phyloP scores from a whole-genome alignment of 2,113 vertebrate species.

The Tyto alba region DNA sequence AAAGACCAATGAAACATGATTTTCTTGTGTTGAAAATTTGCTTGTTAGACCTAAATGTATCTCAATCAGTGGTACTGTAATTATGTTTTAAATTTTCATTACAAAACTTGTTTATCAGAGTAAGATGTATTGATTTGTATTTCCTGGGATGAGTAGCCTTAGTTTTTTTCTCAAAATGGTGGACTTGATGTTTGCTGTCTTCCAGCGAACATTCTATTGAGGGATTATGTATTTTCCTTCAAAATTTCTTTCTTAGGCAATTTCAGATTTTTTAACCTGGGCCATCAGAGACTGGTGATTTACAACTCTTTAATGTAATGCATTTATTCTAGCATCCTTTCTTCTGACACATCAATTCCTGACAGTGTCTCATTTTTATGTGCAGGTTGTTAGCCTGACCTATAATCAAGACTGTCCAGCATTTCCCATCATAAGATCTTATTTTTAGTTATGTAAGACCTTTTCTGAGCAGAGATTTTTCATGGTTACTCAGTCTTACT shows the following conservation, averaged over 20 bases:
- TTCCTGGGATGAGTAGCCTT: not conserved
- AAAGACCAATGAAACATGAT: not conserved
- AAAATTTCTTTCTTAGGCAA: not conserved
- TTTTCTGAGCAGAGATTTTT: not conserved
- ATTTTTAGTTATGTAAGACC: not conserved
- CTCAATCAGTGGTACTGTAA: not conserved
- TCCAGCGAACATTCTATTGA: not conserved
- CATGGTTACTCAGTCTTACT: not conserved
- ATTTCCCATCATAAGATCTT: not conserved
- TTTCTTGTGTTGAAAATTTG: not conserved
- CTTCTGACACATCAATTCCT: not conserved
- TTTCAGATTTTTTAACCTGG: not conserved
- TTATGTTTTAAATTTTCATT: slow-evolving; percentile 31
- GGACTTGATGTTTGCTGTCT: not conserved
- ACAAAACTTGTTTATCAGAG: not conserved
- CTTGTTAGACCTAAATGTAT: not conserved
- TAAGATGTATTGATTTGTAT: slow-evolving; percentile 9
- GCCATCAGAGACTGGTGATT: not conserved
- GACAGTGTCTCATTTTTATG: not conserved
- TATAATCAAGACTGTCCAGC: not conserved
- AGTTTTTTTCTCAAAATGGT: not conserved
- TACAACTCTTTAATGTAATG: slow-evolving; percentile 1
- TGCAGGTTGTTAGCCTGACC: not conserved
- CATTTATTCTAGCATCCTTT: not conserved
- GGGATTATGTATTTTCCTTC: not conserved